Evolutionary conservation across 2,113 vertebrate genomes (phyloP).

Genomic region (Beaufortia kweichowensis): DNA sequence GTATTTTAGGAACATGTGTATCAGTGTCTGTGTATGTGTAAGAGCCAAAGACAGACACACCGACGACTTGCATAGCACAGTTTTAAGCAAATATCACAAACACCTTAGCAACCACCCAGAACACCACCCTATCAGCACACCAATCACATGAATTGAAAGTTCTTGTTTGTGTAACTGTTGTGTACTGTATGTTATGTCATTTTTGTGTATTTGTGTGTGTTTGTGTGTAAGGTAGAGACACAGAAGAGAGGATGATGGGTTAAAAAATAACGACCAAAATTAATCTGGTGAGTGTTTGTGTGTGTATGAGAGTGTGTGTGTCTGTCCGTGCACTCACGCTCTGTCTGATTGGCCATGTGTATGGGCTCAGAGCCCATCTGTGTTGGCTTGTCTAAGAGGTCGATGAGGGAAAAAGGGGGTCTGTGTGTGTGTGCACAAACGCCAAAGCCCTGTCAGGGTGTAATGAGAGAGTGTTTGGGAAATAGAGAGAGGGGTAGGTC

Average conservation of each 20-base stretch:
- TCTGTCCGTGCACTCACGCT: constrained; percentile 39
- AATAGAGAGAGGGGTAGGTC: constrained; percentile 50
- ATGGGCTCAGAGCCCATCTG: constrained; percentile 52
- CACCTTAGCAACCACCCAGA: background rate
- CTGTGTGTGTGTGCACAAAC: constrained; percentile 43
- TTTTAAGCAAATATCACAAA: background rate
- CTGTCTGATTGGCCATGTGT: constrained; percentile 53
- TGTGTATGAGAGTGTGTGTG: constrained; percentile 23
- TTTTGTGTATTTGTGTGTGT: constrained; percentile 14
- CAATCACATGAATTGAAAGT: background rate
- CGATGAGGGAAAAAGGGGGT: constrained; percentile 53
- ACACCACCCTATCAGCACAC: no score
- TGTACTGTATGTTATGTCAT: background rate
- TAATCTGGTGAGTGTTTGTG: constrained; percentile 29
- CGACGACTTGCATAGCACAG: background rate
- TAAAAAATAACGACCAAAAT: constrained; percentile 48
- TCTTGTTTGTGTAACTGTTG: background rate
- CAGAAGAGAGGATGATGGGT: constrained; percentile 30
- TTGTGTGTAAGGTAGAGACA: constrained; percentile 21
- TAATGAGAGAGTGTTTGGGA: constrained; percentile 55
- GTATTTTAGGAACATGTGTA: constrained; percentile 56
- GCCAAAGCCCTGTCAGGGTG: constrained; percentile 57
- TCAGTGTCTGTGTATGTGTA: constrained; percentile 28
- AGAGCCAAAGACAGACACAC: background rate
- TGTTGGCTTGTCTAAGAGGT: constrained; percentile 57